phyloP scores from a whole-genome alignment of 2,888 invertebrate genomes.

The Stenolophus ochropezus region DNA sequence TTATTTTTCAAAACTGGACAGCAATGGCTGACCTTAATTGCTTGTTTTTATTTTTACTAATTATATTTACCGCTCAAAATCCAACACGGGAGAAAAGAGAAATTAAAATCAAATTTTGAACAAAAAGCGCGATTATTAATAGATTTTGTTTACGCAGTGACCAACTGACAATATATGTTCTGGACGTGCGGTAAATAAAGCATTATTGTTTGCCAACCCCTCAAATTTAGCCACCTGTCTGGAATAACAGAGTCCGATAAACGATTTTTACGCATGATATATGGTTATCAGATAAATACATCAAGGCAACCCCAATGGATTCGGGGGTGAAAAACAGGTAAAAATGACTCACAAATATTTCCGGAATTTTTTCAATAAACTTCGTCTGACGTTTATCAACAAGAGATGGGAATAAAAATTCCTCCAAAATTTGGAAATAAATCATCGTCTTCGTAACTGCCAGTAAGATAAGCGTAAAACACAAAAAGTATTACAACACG shows the following conservation, averaged over 20 bases:
- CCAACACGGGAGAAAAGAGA: not conserved
- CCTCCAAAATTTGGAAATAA: not conserved
- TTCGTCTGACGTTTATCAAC: not conserved
- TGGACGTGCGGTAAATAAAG: not conserved
- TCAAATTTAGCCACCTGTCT: not conserved
- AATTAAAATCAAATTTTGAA: not conserved
- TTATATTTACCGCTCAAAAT: not conserved
- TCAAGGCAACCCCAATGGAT: conserved; percentile 3
- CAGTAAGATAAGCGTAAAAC: too few species aligned
- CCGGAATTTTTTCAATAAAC: conserved; percentile 7
- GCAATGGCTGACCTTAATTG: not conserved
- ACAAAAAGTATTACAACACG: too few species aligned
- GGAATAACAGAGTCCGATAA: not conserved
- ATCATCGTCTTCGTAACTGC: not conserved
- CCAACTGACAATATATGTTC: conserved; percentile 8
- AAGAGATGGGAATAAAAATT: not conserved
- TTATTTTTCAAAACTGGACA: not conserved
- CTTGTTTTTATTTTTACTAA: not conserved
- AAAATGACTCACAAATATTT: conserved; percentile 21
- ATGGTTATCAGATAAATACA: conserved; percentile 22
- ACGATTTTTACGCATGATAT: conserved; percentile 30
- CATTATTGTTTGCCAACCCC: not conserved
- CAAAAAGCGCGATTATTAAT: not conserved
- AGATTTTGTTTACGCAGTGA: not conserved
- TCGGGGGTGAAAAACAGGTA: conserved; percentile 17